A percentile compares a stretch with the other conserved stretches of the same genome.
Evolutionary conservation across 92 coral and sea anemone genomes (phyloP).

Genomic region (Plumapathes pennacea): DNA sequence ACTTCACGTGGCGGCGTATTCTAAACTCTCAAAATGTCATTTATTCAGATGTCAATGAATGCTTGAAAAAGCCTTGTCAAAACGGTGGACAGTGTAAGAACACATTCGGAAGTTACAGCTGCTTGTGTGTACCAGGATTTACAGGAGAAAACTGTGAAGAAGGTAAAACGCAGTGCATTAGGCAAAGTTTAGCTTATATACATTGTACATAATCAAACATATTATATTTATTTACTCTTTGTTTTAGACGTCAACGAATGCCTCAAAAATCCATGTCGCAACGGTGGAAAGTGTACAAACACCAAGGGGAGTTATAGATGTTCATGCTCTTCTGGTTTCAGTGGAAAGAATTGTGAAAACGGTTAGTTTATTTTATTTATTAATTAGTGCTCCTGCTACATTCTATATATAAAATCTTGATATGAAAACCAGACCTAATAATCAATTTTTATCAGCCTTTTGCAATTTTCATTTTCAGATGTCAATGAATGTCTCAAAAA

Average conservation of each 20-base stretch:
- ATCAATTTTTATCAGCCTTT: too few relatives aligned
- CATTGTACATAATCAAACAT: too few relatives aligned
- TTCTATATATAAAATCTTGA: too few relatives aligned
- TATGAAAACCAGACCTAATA: too few relatives aligned
- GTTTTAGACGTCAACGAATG: too few relatives aligned
- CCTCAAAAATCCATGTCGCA: constrained; percentile 49
- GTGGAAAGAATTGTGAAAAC: constrained; percentile 48
- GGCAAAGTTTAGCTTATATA: too few relatives aligned
- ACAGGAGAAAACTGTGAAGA: constrained; percentile 19
- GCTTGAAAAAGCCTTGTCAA: constrained; percentile 17
- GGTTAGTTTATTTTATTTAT: constrained; percentile 3
- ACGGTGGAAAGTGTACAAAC: constrained; percentile 29
- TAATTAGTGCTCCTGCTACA: background rate
- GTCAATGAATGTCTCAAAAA: constrained; percentile 44
- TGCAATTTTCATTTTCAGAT: constrained; percentile 28
- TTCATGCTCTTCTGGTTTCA: constrained; percentile 39
- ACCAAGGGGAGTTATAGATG: constrained; percentile 22
- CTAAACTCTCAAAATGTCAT: too few relatives aligned
- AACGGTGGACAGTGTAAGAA: constrained; percentile 17
- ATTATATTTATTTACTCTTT: background rate
- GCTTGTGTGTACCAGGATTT: constrained; percentile 12
- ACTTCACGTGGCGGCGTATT: too few relatives aligned
- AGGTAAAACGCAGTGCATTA: too few relatives aligned
- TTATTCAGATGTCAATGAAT: too few relatives aligned
- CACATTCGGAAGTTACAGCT: background rate